Evolutionary conservation across 37 sponge, comb jelly and placozoan genomes (phyloP).

Genomic region (Tethya wilhelma): DNA sequence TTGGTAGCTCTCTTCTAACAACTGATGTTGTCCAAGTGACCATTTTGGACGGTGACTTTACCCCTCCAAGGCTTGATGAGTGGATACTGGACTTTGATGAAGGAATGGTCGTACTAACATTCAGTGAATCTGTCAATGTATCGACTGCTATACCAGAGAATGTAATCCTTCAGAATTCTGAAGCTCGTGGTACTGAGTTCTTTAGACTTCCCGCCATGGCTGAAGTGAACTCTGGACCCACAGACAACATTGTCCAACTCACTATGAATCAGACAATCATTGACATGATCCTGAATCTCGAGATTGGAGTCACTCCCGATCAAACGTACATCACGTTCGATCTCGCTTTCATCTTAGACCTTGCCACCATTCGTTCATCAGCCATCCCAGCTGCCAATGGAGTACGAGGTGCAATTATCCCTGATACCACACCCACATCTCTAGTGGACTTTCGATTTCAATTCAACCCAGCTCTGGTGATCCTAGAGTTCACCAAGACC

Average conservation of each 20-base stretch:
- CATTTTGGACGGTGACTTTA: slow-evolving; percentile 64
- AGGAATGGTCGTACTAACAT: slow-evolving; percentile 58
- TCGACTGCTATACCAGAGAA: slow-evolving; percentile 27
- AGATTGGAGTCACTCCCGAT: slow-evolving; percentile 44
- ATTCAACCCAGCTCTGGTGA: slow-evolving; percentile 65
- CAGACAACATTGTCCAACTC: slow-evolving; percentile 30
- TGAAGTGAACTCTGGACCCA: neutral
- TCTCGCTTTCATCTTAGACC: slow-evolving; percentile 60
- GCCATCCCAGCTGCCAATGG: slow-evolving; percentile 32
- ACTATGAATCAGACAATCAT: slow-evolving; percentile 25
- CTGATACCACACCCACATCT: slow-evolving; percentile 58
- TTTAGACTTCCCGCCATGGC: slow-evolving; percentile 27
- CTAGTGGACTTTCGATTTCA: slow-evolving; percentile 68
- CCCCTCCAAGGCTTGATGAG: slow-evolving; percentile 53
- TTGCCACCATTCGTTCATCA: slow-evolving; percentile 41
- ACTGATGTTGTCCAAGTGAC: slow-evolving; percentile 27
- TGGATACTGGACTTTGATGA: slow-evolving; percentile 70
- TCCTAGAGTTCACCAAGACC: slow-evolving; percentile 77
- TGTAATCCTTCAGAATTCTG: slow-evolving; percentile 52
- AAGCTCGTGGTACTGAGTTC: slow-evolving; percentile 4
- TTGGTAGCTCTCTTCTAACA: neutral
- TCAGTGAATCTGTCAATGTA: slow-evolving; percentile 74
- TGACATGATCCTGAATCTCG: slow-evolving; percentile 39
- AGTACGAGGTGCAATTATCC: slow-evolving; percentile 18
- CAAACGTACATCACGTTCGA: slow-evolving; percentile 70